These are phyloP conservation scores for Holacanthella duospinosa DNA, from an alignment of 2,888 invertebrate genomes.

Conservation along the genomic window DNA sequence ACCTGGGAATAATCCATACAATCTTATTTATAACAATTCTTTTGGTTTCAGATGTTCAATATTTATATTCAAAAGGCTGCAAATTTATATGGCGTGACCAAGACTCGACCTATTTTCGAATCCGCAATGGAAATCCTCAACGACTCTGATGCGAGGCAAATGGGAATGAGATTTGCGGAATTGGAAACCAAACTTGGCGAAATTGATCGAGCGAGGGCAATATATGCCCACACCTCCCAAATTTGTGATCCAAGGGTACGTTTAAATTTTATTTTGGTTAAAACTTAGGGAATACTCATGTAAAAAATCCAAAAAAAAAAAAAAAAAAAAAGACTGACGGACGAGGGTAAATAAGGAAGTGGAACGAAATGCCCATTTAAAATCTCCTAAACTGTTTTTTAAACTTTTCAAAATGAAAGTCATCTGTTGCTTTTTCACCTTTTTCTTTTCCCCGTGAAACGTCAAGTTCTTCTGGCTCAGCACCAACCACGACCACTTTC, in stretches of 20 bases:
- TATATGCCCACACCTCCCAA: conserved; percentile 97
- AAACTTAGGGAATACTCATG: no score
- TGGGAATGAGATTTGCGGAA: conserved; percentile 93
- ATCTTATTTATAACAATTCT: no score
- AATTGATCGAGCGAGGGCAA: conserved; percentile 91
- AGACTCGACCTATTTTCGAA: conserved; percentile 94
- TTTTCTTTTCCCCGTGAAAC: conserved; percentile 45
- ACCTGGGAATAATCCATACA: background rate
- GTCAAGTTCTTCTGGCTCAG: conserved; percentile 38
- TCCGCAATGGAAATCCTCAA: conserved; percentile 89
- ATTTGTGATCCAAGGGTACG: conserved; percentile 97
- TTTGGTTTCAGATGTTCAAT: conserved; percentile 67
- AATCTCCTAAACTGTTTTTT: conserved; percentile 89
- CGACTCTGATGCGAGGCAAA: conserved; percentile 82
- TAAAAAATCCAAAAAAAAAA: background rate
- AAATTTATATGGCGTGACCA: conserved; percentile 92
- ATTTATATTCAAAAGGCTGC: conserved; percentile 97
- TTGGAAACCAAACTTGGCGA: conserved; percentile 97
- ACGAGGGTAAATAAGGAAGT: no score
- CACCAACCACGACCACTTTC: conserved; percentile 39
- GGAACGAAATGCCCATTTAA: no score
- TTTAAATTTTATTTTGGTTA: no score
- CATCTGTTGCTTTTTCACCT: conserved; percentile 88
- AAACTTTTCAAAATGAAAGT: conserved; percentile 92
- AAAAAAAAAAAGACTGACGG: background rate